Base-by-base conservation (phyloP, 2,888 invertebrate genomes). In the Agrochola lychnidis region DNA sequence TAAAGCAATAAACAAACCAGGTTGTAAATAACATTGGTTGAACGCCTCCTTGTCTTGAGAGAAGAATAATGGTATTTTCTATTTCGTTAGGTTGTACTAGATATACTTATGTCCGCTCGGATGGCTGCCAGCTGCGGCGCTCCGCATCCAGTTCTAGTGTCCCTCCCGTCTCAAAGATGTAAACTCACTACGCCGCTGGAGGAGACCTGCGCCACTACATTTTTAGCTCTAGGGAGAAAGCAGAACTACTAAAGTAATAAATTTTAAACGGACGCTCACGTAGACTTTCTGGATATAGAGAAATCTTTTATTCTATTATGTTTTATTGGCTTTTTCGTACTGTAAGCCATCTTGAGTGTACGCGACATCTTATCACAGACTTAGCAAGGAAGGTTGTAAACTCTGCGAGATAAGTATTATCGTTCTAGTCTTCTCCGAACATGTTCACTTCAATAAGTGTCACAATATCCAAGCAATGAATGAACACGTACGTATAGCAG, bases 41-140 rank as follows among this genome's bases (percentile, higher is more conserved):
- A 95, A 96, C 95, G 95, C 95, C 95, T 96, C 91, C 95, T 94
- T 95, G 95, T 96, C 96, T 94, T 92, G 92, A 88, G 91, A 92
- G 92, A 95, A 96, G 95, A 96, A 95, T 96, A 96, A 96, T 96
- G 95, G 94, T 94, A 94, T 96, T 96, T 96, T 96, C 95, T 96
- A 96, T 96, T 96, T 96, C 94, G 96, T 96, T 96, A 96, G 94
- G 92, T 94, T 90, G 90, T 89, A 91, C 92, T 93, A 91, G 91
- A 93, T 94, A 93, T 94, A 94, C 94, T 93, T 93, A 92, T 92
- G 94, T 95, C 91, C 92, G 92, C 93, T 95, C 95, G 95, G 95
- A 95, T 92, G 91, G 92, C 88, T 95, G 96, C 96, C 96, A 96
- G 96, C 94, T 96, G 96, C 90, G 94, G 92, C 92, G 91, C 85